Conservation (phyloP, 2,888 invertebrate species). For the Lasioglossum oenotherae region DNA sequence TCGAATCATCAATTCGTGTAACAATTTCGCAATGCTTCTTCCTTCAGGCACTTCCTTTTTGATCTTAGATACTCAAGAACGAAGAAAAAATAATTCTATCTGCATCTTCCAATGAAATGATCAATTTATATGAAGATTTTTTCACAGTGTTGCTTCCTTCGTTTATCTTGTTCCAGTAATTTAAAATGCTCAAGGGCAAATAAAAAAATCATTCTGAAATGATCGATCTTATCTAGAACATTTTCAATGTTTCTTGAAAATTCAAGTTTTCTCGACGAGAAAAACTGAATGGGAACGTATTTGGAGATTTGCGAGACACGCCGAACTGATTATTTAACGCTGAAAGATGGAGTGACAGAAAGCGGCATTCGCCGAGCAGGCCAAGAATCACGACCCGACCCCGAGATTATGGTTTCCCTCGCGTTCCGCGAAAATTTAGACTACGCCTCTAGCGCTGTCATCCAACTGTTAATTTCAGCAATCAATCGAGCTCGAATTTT, state of each 20-base stretch:
- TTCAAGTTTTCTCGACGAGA: not conserved
- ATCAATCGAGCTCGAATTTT: constrained; percentile 33
- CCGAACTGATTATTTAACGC: constrained; percentile 45
- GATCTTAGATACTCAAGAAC: not conserved
- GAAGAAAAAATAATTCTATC: not conserved
- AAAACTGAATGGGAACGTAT: not conserved
- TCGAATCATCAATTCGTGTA: not conserved
- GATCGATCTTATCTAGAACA: not conserved
- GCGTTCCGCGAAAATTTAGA: constrained; percentile 58
- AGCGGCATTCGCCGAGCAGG: constrained; percentile 59
- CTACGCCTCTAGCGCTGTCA: constrained; percentile 23
- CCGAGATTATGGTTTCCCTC: constrained; percentile 68
- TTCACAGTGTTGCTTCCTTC: not conserved
- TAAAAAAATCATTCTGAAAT: not conserved
- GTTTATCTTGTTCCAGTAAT: not conserved
- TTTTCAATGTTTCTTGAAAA: not conserved
- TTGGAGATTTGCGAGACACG: not conserved
- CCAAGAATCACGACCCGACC: constrained; percentile 76
- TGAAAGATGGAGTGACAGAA: constrained; percentile 38
- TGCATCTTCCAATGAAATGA: not conserved
- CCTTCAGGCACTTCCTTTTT: not conserved
- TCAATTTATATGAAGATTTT: not conserved
- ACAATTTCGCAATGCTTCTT: not conserved
- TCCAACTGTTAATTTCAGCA: constrained; percentile 20
- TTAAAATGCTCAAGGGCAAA: not conserved